Base-by-base conservation (phyloP, 1,140 invertebrate genomes). In the Heliconius hermathena region DNA sequence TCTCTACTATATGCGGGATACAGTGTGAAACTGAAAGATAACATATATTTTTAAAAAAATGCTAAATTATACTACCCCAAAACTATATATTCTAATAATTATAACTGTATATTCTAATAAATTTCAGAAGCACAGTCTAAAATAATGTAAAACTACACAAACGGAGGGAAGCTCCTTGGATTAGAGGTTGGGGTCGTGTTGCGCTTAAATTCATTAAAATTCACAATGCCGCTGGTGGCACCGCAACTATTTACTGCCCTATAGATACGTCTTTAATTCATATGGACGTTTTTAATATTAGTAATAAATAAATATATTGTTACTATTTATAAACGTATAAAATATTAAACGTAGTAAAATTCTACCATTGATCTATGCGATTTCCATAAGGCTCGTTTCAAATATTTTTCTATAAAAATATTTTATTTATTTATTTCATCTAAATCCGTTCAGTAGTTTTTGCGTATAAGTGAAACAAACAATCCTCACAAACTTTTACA, bases 121-220 rank as follows among this genome's bases (percentile, higher is more conserved):
- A 46, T 46, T 46, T 46, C 41, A 18, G 60, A 6, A 29, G 60
- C 9, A 1, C 60, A 29, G 38, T 60, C 79, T 71, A 70, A 74
- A 54, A 78, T 78, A 89, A 90, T 66, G 9, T 66, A 90, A 90
- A 87, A 89, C 88, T 87, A 88, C 81, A 89, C 86, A 88, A 89
- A 85, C 74, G 71, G 52, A 73, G 33, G 71, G 38, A 80, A 81
- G 84, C 79, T 84, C 54, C 79, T 66, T 80, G 86, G 85, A 88
- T 90, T 88, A 88, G 86, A 85, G 82, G 83, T 74, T 75, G 57
- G 83, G 74, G 81, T 80, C 79, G 79, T 76, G 75, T 73, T 49
- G 33, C 81, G 82, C 73, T 81, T 85, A 83, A 81, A 80, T 77
- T 84, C 80, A 86, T 90, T 89, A 85, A 90, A 88, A 88, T 90